A percentile compares a stretch with the other conserved stretches of the same genome.
Evolutionary conservation across 2,113 vertebrate genomes (phyloP).

Genomic region (Tachysurus vachellii): DNA sequence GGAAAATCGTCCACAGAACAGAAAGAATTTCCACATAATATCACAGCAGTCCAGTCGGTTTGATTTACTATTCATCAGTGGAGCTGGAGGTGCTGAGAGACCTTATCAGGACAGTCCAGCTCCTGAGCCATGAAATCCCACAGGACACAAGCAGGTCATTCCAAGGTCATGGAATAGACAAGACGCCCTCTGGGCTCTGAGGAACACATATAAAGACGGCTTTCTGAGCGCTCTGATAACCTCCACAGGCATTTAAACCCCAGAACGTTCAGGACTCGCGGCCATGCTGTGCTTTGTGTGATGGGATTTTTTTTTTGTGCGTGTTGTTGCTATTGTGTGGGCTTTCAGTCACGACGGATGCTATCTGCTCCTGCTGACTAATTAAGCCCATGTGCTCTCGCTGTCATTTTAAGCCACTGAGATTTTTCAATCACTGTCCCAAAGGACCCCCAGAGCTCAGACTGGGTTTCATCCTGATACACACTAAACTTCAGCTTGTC

Average conservation of each 20-base stretch:
- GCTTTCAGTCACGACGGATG: constrained; percentile 27
- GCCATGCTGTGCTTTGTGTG: constrained; percentile 5
- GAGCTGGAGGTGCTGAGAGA: not conserved
- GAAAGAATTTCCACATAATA: not conserved
- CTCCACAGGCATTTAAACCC: constrained; percentile 25
- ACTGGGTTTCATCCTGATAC: not conserved
- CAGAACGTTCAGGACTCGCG: not conserved
- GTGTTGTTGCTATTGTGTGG: constrained; percentile 18
- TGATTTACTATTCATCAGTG: not conserved
- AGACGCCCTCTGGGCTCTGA: not conserved
- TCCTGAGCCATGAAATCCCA: constrained; percentile 17
- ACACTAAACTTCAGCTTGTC: constrained; percentile 10
- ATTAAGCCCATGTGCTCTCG: constrained; percentile 18
- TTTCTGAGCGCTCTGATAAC: constrained; percentile 36
- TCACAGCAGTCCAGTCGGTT: not conserved
- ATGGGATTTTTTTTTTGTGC: not conserved
- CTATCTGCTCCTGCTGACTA: constrained; percentile 22
- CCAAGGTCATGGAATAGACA: constrained; percentile 40
- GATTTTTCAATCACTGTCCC: constrained; percentile 14
- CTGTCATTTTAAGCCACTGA: constrained; percentile 9
- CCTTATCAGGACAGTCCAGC: constrained; percentile 30
- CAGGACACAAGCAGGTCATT: constrained; percentile 33
- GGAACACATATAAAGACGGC: constrained; percentile 21
- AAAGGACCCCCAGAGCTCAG: not conserved
- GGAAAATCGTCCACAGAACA: not conserved